A percentile compares a stretch with the other conserved stretches of the same genome.
Conservation (phyloP, 2,113 vertebrate genomes). For the Sciurus niger region DNA sequence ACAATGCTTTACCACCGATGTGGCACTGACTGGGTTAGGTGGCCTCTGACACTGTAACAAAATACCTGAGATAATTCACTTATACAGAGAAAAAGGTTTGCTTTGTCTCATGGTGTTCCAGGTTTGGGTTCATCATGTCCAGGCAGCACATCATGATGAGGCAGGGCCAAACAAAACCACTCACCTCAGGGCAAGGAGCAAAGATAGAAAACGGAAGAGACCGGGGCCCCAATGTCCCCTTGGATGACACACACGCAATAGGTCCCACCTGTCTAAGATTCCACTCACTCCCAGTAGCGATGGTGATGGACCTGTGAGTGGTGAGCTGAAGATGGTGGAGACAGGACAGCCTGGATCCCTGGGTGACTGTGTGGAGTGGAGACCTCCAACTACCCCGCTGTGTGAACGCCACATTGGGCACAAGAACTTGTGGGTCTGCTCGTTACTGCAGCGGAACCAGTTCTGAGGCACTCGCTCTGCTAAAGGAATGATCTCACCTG, state of each 20-base stretch:
- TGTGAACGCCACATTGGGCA: too few relatives aligned
- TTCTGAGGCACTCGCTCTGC: neutral
- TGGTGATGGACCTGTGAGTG: too few relatives aligned
- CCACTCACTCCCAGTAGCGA: too few relatives aligned
- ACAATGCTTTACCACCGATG: too few relatives aligned
- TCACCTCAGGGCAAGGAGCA: too few relatives aligned
- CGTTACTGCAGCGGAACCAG: neutral
- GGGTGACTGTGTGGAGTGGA: neutral
- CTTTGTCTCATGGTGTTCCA: too few relatives aligned
- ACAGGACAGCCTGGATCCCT: too few relatives aligned
- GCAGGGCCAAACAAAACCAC: too few relatives aligned
- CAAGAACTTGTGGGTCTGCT: accelerated
- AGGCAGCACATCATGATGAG: neutral
- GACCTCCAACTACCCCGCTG: neutral
- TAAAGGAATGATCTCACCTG: neutral
- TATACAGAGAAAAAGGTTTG: neutral
- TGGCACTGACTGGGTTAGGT: neutral
- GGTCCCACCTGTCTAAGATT: too few relatives aligned
- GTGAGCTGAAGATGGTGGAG: too few relatives aligned
- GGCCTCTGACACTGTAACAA: neutral
- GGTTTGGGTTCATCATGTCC: neutral
- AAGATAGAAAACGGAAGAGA: neutral
- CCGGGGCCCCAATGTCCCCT: neutral
- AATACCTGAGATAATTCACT: neutral
- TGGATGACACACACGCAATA: neutral